Conservation (phyloP, 2,888 invertebrate species). For the Melanchra persicariae region DNA sequence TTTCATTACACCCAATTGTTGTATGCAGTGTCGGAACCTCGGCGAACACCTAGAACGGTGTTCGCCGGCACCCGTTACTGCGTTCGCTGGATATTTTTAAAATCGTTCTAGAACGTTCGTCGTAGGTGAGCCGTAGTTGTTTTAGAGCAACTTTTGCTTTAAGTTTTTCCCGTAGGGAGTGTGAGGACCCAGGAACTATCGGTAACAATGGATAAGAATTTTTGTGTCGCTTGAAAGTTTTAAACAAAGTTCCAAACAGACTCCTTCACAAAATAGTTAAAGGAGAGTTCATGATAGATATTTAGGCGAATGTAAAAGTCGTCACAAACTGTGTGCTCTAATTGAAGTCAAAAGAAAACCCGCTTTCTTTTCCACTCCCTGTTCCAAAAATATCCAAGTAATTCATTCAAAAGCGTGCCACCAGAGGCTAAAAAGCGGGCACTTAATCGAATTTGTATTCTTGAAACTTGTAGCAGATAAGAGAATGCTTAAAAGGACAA, state of each 20-base stretch:
- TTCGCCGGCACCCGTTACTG: slow-evolving; percentile 60
- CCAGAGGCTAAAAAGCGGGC: slow-evolving; percentile 46
- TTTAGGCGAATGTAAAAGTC: background rate
- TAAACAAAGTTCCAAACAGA: slow-evolving; percentile 9
- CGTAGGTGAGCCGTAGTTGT: background rate
- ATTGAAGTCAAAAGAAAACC: background rate
- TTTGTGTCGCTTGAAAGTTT: slow-evolving; percentile 9
- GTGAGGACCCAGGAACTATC: slow-evolving; percentile 3
- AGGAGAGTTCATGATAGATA: background rate
- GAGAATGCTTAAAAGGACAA: slow-evolving; percentile 75
- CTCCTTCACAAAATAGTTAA: background rate
- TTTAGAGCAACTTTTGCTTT: background rate
- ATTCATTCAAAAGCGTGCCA: slow-evolving; percentile 56
- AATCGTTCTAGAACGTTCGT: background rate
- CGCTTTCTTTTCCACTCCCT: background rate
- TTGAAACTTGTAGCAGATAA: slow-evolving; percentile 67
- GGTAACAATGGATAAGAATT: slow-evolving; percentile 23
- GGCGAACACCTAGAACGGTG: slow-evolving; percentile 56
- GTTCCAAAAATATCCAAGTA: slow-evolving; percentile 43
- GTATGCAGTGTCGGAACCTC: slow-evolving; percentile 70
- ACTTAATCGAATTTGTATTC: slow-evolving; percentile 69
- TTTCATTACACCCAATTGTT: slow-evolving; percentile 82
- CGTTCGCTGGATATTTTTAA: slow-evolving; percentile 46
- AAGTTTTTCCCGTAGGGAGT: background rate
- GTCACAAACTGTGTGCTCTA: background rate